Percentiles rank a stretch among this genome's conserved stretches.
These are phyloP conservation scores for Pelecanoides urinatrix DNA, from an alignment of 2,113 vertebrate species.

Conservation along the genomic window DNA sequence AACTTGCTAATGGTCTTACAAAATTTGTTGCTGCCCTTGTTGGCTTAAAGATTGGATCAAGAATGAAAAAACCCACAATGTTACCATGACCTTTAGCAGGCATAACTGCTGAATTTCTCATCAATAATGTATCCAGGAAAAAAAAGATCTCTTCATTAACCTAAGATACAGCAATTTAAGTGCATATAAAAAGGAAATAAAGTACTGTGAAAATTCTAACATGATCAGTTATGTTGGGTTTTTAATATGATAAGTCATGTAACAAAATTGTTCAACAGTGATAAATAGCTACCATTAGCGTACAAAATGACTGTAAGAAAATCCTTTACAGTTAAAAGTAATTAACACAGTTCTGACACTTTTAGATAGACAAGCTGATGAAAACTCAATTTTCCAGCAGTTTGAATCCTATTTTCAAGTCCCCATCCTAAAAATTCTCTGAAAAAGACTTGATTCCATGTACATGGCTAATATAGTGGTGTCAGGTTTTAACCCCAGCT, in stretches of 20 bases:
- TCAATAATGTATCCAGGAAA: neutral
- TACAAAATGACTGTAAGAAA: neutral
- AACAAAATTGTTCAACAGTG: neutral
- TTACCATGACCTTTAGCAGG: neutral
- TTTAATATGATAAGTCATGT: fast-evolving
- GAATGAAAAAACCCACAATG: neutral
- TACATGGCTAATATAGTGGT: neutral
- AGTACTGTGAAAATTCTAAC: neutral
- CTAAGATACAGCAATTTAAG: neutral
- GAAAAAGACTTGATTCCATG: neutral
- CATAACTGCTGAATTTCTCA: neutral
- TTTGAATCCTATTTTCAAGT: neutral
- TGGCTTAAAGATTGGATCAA: neutral
- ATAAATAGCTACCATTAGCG: neutral
- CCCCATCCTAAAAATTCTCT: neutral
- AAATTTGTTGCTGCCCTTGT: neutral
- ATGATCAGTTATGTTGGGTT: neutral
- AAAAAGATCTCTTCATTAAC: neutral
- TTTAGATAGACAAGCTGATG: neutral
- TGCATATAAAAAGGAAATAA: neutral
- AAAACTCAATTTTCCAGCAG: neutral
- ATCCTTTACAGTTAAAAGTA: neutral
- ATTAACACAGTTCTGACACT: neutral
- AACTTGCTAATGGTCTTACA: neutral
- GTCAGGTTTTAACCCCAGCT: neutral